Percentiles rank a stretch among this genome's conserved stretches.
These are phyloP conservation scores for Pseudomyrmex gracilis DNA, from an alignment of 1,140 invertebrate genomes.

Conservation along the genomic window DNA sequence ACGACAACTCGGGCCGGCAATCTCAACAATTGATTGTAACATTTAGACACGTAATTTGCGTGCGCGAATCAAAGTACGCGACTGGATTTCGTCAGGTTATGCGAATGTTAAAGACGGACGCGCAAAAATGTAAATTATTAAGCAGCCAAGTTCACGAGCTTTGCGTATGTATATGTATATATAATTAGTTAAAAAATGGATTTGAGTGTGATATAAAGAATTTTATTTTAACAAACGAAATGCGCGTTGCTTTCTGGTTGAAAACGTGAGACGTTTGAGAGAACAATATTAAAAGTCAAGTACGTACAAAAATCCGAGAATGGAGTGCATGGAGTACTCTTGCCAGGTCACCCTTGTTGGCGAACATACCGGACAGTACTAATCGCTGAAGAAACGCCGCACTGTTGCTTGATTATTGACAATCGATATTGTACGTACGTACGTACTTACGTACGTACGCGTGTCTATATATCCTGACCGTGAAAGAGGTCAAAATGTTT, in stretches of 20 bases:
- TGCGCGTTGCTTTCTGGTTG: no score
- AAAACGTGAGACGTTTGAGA: not conserved
- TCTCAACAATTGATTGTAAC: constrained; percentile 13
- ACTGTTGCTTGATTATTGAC: constrained; percentile 83
- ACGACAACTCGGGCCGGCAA: not conserved
- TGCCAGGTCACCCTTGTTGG: constrained; percentile 64
- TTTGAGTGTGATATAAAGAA: not conserved
- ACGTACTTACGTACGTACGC: constrained; percentile 9
- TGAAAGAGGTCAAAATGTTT: constrained; percentile 75
- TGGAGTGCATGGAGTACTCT: constrained; percentile 66
- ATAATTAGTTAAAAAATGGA: no score
- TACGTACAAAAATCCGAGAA: constrained; percentile 81
- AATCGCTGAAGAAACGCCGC: constrained; percentile 61
- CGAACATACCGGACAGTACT: constrained; percentile 78
- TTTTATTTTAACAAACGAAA: not conserved
- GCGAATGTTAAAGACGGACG: constrained; percentile 18
- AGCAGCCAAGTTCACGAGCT: constrained; percentile 19
- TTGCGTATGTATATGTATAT: not conserved
- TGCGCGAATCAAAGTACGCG: constrained; percentile 17
- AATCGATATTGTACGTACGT: constrained; percentile 78
- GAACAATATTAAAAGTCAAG: constrained; percentile 4
- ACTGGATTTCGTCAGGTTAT: constrained; percentile 40
- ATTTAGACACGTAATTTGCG: not conserved
- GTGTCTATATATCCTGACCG: constrained; percentile 66
- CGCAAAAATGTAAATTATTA: constrained; percentile 5